phyloP scores from a whole-genome alignment of 1,140 invertebrate species.

The Drosophila elegans region DNA sequence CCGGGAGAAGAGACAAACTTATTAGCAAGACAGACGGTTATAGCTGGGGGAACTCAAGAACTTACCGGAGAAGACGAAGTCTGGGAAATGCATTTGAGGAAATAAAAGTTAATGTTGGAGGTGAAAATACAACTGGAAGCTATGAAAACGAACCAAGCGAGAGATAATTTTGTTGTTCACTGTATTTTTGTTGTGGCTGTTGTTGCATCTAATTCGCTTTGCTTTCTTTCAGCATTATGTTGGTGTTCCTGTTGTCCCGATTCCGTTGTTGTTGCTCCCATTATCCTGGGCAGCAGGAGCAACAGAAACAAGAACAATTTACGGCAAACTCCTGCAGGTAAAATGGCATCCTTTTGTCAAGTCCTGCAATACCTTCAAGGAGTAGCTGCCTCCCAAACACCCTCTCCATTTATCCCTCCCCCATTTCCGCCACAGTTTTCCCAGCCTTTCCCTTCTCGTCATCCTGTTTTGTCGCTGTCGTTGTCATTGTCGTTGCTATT shows the following conservation, averaged over 20 bases:
- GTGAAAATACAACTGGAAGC: conserved; percentile 55
- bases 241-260: conserved; percentile 27
- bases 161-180: conserved; percentile 64
- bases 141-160: conserved; percentile 43
- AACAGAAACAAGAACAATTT: conserved; percentile 69
- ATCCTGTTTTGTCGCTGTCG: conserved; percentile 39
- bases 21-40: conserved; percentile 51
- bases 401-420: background rate
- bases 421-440: background rate
- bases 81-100: conserved; percentile 61
- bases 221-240: conserved; percentile 66
- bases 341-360: conserved; percentile 78
- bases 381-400: background rate
- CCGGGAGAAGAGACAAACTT: conserved; percentile 25
- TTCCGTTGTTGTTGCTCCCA: conserved; percentile 28
- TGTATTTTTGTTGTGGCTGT: conserved; percentile 19
- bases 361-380: conserved; percentile 57
- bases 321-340: conserved; percentile 69
- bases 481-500: conserved; percentile 74
- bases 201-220: conserved; percentile 70
- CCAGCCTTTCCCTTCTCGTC: conserved; percentile 21
- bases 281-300: conserved; percentile 48
- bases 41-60: conserved; percentile 34
- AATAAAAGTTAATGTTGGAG: conserved; percentile 78
- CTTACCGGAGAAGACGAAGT: conserved; percentile 15